Percentiles rank a stretch among this genome's conserved stretches.
Conservation (phyloP, 2,113 vertebrate species). For the Bufo bufo region DNA sequence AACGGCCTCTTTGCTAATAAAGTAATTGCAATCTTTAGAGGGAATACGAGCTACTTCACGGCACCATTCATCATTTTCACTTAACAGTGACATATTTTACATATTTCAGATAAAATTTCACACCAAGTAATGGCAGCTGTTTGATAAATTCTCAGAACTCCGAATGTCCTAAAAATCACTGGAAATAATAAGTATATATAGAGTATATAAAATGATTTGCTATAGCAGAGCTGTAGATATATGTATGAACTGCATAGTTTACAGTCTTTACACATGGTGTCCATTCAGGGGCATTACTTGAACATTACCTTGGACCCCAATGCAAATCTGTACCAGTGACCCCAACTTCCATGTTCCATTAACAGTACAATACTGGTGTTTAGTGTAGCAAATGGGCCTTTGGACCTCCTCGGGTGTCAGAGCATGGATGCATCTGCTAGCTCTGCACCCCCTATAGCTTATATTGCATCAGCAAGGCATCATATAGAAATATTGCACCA, state of each 20-base stretch:
- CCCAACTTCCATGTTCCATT: neutral
- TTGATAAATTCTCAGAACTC: slow-evolving; percentile 22
- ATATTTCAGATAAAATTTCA: slow-evolving; percentile 7
- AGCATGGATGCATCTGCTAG: no score
- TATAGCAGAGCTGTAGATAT: neutral
- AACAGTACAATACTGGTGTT: no score
- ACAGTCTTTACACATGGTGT: neutral
- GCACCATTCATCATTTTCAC: slow-evolving; percentile 39
- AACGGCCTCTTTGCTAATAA: slow-evolving; percentile 29
- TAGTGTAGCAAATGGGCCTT: no score
- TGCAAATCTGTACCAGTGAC: no score
- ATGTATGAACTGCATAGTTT: neutral
- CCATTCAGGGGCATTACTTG: no score
- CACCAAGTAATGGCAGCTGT: neutral
- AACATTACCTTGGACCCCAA: no score
- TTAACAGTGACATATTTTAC: slow-evolving; percentile 5
- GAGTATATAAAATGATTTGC: neutral
- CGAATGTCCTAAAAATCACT: no score
- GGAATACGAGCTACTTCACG: neutral
- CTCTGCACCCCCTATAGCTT: no score
- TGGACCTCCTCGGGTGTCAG: no score
- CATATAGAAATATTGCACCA: no score
- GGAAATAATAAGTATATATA: neutral
- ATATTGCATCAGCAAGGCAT: no score
- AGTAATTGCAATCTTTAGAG: slow-evolving; percentile 48